These are phyloP conservation scores for Sinopyrophorus schimmeli DNA, from an alignment of 2,888 invertebrate genomes.

Conservation along the genomic window DNA sequence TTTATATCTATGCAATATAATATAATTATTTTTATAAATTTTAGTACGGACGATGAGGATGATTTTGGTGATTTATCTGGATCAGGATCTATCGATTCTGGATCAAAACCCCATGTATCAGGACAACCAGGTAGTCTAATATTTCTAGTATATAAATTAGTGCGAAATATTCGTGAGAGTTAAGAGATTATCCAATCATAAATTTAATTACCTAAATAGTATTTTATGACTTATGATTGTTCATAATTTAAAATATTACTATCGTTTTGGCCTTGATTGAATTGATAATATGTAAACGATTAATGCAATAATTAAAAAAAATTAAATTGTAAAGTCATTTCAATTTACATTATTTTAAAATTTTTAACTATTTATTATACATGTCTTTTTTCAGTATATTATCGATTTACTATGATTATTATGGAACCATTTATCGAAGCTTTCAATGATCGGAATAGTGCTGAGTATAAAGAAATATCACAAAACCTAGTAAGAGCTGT, in stretches of 20 bases:
- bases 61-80: slow-evolving; percentile 24
- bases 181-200: too few relatives aligned
- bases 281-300: too few relatives aligned
- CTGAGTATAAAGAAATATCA: slow-evolving; percentile 63
- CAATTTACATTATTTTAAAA: background rate
- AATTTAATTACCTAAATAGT: too few relatives aligned
- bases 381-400: slow-evolving; percentile 52
- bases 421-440: slow-evolving; percentile 63
- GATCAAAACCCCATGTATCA: slow-evolving; percentile 1
- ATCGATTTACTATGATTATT: slow-evolving; percentile 62
- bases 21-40: background rate
- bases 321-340: too few relatives aligned
- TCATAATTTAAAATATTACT: too few relatives aligned
- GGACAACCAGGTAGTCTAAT: slow-evolving; percentile 15
- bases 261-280: too few relatives aligned
- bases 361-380: background rate
- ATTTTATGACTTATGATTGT: too few relatives aligned
- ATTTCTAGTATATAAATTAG: background rate
- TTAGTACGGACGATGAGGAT: slow-evolving; percentile 28
- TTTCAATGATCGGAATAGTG: slow-evolving; percentile 64
- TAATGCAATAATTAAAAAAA: too few relatives aligned
- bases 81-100: slow-evolving; percentile 11
- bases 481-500: slow-evolving; percentile 63
- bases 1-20: too few relatives aligned
- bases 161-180: too few relatives aligned